These are phyloP conservation scores for Ctenicera cuprea DNA, from an alignment of 2,888 invertebrate species.

Conservation along the genomic window DNA sequence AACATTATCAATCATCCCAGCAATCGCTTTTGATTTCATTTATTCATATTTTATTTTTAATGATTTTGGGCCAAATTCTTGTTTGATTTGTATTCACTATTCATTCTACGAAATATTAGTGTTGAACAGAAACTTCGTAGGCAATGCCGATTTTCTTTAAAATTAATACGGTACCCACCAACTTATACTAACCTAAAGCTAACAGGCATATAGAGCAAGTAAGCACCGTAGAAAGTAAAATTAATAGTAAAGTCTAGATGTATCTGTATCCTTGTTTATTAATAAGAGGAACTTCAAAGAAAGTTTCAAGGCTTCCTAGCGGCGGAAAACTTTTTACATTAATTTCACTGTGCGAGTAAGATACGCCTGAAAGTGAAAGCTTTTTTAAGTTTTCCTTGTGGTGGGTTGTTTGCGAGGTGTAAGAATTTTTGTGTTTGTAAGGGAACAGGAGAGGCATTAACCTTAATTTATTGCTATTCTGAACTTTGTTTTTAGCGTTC, in stretches of 20 bases:
- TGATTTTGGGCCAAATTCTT: no score
- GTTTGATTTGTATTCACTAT: no score
- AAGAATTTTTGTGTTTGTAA: neutral
- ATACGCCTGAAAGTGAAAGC: slow-evolving; percentile 33
- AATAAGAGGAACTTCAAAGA: slow-evolving; percentile 45
- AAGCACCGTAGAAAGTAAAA: slow-evolving; percentile 8
- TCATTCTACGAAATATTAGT: no score
- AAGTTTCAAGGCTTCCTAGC: slow-evolving; percentile 42
- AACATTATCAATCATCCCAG: no score
- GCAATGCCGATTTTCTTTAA: neutral
- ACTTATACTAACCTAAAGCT: neutral
- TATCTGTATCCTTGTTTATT: slow-evolving; percentile 36
- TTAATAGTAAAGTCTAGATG: slow-evolving; percentile 19
- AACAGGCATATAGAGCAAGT: neutral
- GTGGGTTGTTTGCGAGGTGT: neutral
- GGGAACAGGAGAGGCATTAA: neutral
- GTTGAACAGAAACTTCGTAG: neutral
- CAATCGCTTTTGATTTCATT: no score
- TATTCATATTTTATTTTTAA: no score
- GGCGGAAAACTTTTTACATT: slow-evolving; percentile 44
- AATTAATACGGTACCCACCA: slow-evolving; percentile 2
- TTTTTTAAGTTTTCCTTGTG: slow-evolving; percentile 4
- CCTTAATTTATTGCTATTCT: neutral
- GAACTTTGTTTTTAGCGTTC: neutral
- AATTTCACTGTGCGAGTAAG: slow-evolving; percentile 39